Evolutionary conservation across 2,797 vertebrate species (phyloP), one percentile per base, ranked within the genome.

Genomic region (Cetoscarus ocellatus): DNA sequence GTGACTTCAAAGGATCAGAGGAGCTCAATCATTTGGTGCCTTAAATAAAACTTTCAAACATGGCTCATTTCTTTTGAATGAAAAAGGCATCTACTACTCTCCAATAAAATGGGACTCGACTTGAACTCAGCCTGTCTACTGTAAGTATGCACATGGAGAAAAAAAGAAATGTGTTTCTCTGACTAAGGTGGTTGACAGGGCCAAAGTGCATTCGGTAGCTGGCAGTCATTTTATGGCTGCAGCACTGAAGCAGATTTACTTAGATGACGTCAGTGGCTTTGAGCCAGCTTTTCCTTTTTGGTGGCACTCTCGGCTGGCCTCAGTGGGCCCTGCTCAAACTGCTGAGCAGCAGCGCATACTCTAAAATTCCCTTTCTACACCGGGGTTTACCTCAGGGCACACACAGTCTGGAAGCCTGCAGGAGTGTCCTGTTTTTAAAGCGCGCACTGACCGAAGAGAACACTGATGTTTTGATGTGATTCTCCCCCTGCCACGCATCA

Each of bases 261-360:
- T 94, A 94, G 93, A 94, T 97, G 96, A 98, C 95, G 95, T 97
- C 96, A 97, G 96, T 96, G 96, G 95, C 96, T 96, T 91, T 91
- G 85, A 93, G 95, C 95, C 96, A 97, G 95, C 91, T 94, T 96
- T 94, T 94, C 93, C 94, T 96, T 91, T 94, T 93, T 94, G 93
- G 95, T 95, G 94, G 94, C 94, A 94, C 95, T 97, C 94, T 95
- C 92, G 91, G 80, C 92, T 94, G 86, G 94, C 94, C 94, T 96
- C 94, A 92, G 92, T 91, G 94, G 92, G 93, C 93, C 93, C 91
- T 92, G 91, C 93, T 94, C 79, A 92, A 92, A 94, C 93, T 93
- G 92, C 92, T 93, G 92, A 95, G 94, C 94, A 94, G 93, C 88
- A 95, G 94, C 91, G 90, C 92, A 94, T 94, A 94, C 95, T 95